A percentile compares a stretch with the other conserved stretches of the same genome.
Evolutionary conservation across 2,113 vertebrate genomes (phyloP).

Genomic region (Atlantisia rogersi): DNA sequence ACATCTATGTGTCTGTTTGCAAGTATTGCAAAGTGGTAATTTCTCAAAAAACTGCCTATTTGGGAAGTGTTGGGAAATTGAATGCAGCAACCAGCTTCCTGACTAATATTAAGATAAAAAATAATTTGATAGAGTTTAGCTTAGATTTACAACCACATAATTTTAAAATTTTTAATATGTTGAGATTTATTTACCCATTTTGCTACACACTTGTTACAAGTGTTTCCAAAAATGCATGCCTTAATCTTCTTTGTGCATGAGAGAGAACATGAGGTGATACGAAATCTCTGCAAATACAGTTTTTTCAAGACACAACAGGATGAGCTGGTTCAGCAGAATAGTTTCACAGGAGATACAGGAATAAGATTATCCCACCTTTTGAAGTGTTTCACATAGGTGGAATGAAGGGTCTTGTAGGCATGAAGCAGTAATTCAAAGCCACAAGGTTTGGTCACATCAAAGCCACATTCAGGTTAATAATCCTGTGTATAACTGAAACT

Average conservation of each 20-base stretch:
- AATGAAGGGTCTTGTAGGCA: background rate
- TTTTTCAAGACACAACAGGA: background rate
- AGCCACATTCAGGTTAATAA: background rate
- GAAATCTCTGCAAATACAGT: background rate
- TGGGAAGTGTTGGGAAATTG: background rate
- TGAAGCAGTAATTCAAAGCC: background rate
- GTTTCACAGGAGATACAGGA: background rate
- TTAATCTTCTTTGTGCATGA: background rate
- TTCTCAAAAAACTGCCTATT: background rate
- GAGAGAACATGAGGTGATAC: background rate
- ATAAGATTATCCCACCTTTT: background rate
- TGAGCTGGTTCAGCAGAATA: background rate
- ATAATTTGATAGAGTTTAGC: background rate
- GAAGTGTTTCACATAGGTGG: background rate
- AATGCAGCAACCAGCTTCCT: background rate
- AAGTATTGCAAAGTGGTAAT: background rate
- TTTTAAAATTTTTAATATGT: background rate
- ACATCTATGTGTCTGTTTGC: background rate
- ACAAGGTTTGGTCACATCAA: background rate
- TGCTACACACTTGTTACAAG: background rate
- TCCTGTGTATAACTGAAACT: background rate
- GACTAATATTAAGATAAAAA: background rate
- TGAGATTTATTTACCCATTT: background rate
- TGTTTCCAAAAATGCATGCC: background rate
- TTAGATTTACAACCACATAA: background rate